Conservation (phyloP, 2,888 invertebrate species). For the Cetonia aurata region DNA sequence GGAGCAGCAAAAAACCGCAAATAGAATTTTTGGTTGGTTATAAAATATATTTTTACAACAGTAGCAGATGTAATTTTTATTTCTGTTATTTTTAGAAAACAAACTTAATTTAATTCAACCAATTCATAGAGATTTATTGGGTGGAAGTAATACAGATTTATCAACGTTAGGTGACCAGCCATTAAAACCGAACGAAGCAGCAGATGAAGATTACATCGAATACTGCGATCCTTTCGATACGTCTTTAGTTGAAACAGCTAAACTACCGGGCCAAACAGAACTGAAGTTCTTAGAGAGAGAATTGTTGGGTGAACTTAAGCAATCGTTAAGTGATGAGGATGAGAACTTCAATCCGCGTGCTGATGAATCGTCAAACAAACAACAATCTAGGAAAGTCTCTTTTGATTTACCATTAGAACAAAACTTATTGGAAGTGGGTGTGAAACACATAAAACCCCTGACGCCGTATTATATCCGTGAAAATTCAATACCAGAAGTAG, state of each 20-base stretch:
- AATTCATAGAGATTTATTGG: constrained; percentile 76
- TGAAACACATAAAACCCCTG: constrained; percentile 77
- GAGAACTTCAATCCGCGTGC: constrained; percentile 88
- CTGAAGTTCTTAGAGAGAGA: constrained; percentile 84
- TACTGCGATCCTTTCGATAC: constrained; percentile 90
- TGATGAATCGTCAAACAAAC: constrained; percentile 68
- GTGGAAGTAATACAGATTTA: constrained; percentile 82
- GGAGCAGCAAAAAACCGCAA: constrained; percentile 70
- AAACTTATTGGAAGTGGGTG: constrained; percentile 71
- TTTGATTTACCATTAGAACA: constrained; percentile 71
- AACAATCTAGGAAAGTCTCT: constrained; percentile 68
- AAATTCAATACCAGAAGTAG: constrained; percentile 70
- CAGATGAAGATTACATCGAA: constrained; percentile 70
- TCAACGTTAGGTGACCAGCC: constrained; percentile 77
- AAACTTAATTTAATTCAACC: constrained; percentile 66
- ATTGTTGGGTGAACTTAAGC: constrained; percentile 71
- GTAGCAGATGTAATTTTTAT: constrained; percentile 7
- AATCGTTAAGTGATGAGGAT: constrained; percentile 77
- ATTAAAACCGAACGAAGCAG: constrained; percentile 71
- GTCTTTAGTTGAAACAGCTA: constrained; percentile 78
- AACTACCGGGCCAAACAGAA: constrained; percentile 83
- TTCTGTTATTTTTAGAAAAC: constrained; percentile 63
- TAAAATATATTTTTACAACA: not conserved
- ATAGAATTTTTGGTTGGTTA: constrained; percentile 58
- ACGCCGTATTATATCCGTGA: constrained; percentile 85